These are phyloP conservation scores for Zelostemma sp. DNA, from an alignment of 1,140 invertebrate genomes.

Conservation along the genomic window DNA sequence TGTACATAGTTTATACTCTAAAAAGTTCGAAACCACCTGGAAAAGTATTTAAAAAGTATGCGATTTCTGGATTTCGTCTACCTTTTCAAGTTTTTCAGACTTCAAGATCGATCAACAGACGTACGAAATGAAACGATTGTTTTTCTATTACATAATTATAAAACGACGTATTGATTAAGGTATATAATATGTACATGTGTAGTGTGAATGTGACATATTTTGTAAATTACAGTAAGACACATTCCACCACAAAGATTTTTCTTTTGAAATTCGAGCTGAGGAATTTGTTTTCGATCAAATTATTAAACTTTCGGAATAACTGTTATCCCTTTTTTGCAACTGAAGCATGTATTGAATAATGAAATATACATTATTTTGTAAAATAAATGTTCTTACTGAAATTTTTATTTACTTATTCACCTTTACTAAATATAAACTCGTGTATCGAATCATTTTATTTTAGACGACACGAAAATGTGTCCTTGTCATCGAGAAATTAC, in stretches of 20 bases:
- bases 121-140: slow-evolving; percentile 35
- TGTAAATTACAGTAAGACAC: slow-evolving; percentile 53
- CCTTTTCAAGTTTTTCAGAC: no score
- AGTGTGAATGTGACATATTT: slow-evolving; percentile 53
- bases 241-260: slow-evolving; percentile 7
- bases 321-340: background rate
- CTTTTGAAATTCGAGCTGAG: background rate
- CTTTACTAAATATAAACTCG: no score
- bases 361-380: slow-evolving; percentile 3
- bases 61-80: slow-evolving; percentile 37
- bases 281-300: background rate
- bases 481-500: no score
- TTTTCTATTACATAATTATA: slow-evolving; percentile 31
- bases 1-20: slow-evolving; percentile 62
- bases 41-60: slow-evolving; percentile 31
- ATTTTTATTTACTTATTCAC: background rate
- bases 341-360: background rate
- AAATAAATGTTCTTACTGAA: background rate
- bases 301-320: no score
- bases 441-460: no score
- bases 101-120: slow-evolving; percentile 11
- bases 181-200: slow-evolving; percentile 50
- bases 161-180: slow-evolving; percentile 44
- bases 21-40: background rate
- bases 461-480: no score